Percentiles rank a stretch among this genome's conserved stretches.
These are phyloP conservation scores for Apis cerana DNA, from an alignment of 1,140 invertebrate species.

Conservation along the genomic window DNA sequence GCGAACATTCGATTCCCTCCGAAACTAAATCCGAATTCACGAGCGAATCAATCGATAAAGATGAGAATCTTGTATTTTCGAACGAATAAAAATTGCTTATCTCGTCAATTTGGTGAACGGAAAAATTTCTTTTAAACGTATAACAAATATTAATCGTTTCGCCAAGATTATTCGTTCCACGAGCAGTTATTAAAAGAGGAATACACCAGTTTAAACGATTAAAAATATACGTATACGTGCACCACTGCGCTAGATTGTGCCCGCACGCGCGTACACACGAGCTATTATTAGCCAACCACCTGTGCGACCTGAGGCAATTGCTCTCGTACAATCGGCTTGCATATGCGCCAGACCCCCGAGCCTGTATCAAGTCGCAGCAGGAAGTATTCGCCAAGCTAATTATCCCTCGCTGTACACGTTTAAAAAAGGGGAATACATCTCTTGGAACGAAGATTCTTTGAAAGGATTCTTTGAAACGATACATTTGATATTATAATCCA, in stretches of 20 bases:
- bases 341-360: constrained; percentile 41
- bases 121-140: neutral
- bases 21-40: neutral
- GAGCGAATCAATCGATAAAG: neutral
- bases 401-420: neutral
- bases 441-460: neutral
- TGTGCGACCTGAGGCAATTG: constrained; percentile 66
- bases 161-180: neutral
- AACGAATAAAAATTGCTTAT: neutral
- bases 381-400: constrained; percentile 25
- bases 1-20: constrained; percentile 5
- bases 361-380: constrained; percentile 48
- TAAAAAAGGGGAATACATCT: neutral
- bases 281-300: constrained; percentile 72
- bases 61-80: constrained; percentile 7
- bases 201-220: constrained; percentile 1
- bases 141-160: neutral
- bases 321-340: constrained; percentile 59
- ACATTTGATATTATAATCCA: too few species aligned
- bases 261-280: constrained; percentile 38
- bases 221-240: constrained; percentile 27
- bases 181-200: neutral
- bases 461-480: too few species aligned
- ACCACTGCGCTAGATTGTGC: constrained; percentile 35
- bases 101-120: neutral